Base-by-base conservation (phyloP, 30 jellyfish, hydroid and myxozoan genomes). In the Pseudorhiza aurosa region DNA sequence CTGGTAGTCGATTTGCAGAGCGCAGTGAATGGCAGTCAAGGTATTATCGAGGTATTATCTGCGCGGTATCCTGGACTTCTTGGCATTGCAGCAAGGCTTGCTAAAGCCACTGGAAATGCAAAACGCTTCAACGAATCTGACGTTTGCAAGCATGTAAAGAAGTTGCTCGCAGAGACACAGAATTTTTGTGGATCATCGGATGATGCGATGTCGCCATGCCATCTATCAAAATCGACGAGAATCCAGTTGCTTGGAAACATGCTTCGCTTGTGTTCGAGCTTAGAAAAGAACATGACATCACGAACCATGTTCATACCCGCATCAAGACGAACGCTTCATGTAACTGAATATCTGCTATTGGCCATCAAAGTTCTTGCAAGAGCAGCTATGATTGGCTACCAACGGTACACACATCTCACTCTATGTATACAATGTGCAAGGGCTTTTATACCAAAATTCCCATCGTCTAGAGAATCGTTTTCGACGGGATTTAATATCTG, bases 31-130 rank as follows among this genome's bases (percentile, higher is more conserved):
- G 82, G 49, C 30, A 68, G 50, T 42, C 10, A 44, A 8, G 67
- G 44, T 1, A 27, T 10, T 2, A 29, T 43, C 27, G 76, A 74
- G 21, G 68, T 33, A 18, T 12, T 74, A 19, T 24, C 60, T 32
- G 1, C 5, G 21, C 74, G 87, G 9, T 74, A 74, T 50, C 87
- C 87, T 31, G 44, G n/a, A 5, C 12, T 74, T 47, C 42, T 74
- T 9, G 36, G 22, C 50, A 25, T 74, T 11, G 60, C 77, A 58
- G 36, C 49, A 8, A 42, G 24, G 64, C 18, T 74, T 22, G 24
- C 37, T 0, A 74, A 57, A 2, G 37, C 19, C 32, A 14, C 47
- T 14, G 42, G 32, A 17, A 26, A 32, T 18, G 25, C 82, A 43
- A 14, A 18, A n/a, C 10, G 36, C 0, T 33, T 64, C 43, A 43